These are phyloP conservation scores for Clunio marinus DNA, from an alignment of 2,888 invertebrate genomes.

Conservation along the genomic window DNA sequence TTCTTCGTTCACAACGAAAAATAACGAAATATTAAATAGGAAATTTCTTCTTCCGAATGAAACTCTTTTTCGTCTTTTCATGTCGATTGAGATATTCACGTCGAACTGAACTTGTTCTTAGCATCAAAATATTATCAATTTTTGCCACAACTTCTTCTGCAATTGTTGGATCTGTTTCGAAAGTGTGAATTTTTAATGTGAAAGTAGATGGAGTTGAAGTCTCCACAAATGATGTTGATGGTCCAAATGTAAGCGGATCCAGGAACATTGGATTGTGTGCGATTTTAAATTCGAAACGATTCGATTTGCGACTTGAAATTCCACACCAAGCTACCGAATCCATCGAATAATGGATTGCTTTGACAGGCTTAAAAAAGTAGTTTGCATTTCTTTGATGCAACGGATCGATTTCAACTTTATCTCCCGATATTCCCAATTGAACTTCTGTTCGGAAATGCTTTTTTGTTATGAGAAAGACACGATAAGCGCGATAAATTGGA, in stretches of 20 bases:
- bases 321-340: slow-evolving; percentile 86
- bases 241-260: background rate
- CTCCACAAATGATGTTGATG: slow-evolving; percentile 41
- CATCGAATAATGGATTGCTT: slow-evolving; percentile 79
- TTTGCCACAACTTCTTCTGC: slow-evolving; percentile 83
- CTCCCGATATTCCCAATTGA: slow-evolving; percentile 81
- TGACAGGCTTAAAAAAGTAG: slow-evolving; percentile 62
- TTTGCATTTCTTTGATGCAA: slow-evolving; percentile 63
- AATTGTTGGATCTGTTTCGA: slow-evolving; percentile 71
- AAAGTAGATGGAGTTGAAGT: slow-evolving; percentile 43
- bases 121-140: slow-evolving; percentile 79
- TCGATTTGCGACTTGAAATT: slow-evolving; percentile 68
- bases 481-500: slow-evolving; percentile 78
- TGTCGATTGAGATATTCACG: slow-evolving; percentile 66
- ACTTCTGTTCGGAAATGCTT: slow-evolving; percentile 78
- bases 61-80: slow-evolving; percentile 31
- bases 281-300: slow-evolving; percentile 51
- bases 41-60: slow-evolving; percentile 31
- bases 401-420: slow-evolving; percentile 88
- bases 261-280: slow-evolving; percentile 22
- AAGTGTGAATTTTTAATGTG: slow-evolving; percentile 81
- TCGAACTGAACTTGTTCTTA: slow-evolving; percentile 67
- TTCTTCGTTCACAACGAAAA: no score
- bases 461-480: slow-evolving; percentile 73
- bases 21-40: slow-evolving; percentile 23